phyloP scores from a whole-genome alignment of 1,140 invertebrate genomes.

The Tigriopus japonicus region DNA sequence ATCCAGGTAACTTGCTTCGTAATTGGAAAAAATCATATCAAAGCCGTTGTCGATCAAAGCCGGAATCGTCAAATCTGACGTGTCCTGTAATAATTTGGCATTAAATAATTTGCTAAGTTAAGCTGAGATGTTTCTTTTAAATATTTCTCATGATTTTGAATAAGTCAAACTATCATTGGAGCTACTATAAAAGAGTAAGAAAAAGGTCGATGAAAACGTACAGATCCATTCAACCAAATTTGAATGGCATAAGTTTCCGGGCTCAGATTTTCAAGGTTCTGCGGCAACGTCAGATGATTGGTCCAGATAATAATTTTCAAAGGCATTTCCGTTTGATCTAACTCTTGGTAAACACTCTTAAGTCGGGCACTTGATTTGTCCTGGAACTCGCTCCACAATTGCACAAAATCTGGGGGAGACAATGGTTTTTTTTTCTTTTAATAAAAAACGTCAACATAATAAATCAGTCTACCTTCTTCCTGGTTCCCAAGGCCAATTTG shows the following conservation, averaged over 20 bases:
- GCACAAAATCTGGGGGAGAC: not conserved
- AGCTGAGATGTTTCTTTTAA: too few species aligned
- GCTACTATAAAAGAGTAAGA: too few species aligned
- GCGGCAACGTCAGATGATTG: conserved; percentile 45
- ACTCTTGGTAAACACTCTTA: not conserved
- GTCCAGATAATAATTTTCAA: conserved; percentile 46
- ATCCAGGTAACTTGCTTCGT: conserved; percentile 61
- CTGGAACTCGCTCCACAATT: not conserved
- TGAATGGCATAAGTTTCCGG: conserved; percentile 51
- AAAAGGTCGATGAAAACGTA: too few species aligned
- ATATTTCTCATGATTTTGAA: too few species aligned
- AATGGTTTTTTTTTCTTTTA: not conserved
- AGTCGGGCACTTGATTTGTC: not conserved
- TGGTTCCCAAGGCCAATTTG: conserved; percentile 16
- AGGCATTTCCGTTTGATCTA: not conserved
- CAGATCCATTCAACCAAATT: conserved; percentile 16
- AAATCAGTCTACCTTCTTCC: conserved; percentile 53
- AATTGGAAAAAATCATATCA: conserved; percentile 56
- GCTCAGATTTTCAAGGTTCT: conserved; percentile 43
- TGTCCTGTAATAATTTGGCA: not conserved
- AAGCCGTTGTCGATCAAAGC: conserved; percentile 47
- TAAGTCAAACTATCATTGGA: too few species aligned
- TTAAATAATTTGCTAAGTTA: too few species aligned
- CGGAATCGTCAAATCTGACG: conserved; percentile 33
- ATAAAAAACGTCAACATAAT: too few species aligned